These are phyloP conservation scores for Sclerurus mexicanus DNA, from an alignment of 2,113 vertebrate genomes.

Conservation along the genomic window DNA sequence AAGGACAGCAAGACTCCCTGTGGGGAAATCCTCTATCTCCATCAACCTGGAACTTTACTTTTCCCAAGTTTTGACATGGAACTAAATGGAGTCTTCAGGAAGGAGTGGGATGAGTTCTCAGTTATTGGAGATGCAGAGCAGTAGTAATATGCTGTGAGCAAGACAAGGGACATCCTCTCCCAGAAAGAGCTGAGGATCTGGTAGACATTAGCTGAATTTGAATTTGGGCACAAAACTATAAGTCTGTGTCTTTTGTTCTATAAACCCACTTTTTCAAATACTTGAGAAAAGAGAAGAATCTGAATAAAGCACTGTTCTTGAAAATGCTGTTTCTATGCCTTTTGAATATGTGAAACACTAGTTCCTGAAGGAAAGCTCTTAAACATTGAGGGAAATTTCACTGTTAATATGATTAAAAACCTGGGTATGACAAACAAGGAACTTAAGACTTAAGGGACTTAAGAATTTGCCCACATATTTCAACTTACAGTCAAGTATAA, in stretches of 20 bases:
- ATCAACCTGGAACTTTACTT: neutral
- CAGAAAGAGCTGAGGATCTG: neutral
- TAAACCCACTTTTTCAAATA: neutral
- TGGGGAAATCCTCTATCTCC: neutral
- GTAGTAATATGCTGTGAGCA: neutral
- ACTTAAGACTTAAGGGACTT: neutral
- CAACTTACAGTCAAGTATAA: neutral
- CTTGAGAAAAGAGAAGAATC: neutral
- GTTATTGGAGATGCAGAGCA: neutral
- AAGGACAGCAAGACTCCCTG: neutral
- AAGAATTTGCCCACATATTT: neutral
- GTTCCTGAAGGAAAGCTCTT: neutral
- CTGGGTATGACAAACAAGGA: neutral
- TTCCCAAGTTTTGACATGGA: neutral
- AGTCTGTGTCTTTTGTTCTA: neutral
- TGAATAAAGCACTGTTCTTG: neutral
- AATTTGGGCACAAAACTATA: neutral
- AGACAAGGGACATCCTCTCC: neutral
- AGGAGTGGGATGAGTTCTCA: neutral
- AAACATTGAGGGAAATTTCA: neutral
- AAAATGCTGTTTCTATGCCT: neutral
- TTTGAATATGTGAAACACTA: neutral
- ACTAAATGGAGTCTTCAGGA: neutral
- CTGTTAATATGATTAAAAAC: neutral
- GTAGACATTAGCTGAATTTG: neutral